Evolutionary conservation across 2,888 invertebrate species (phyloP).

Genomic region (Podotricha telesiphe): DNA sequence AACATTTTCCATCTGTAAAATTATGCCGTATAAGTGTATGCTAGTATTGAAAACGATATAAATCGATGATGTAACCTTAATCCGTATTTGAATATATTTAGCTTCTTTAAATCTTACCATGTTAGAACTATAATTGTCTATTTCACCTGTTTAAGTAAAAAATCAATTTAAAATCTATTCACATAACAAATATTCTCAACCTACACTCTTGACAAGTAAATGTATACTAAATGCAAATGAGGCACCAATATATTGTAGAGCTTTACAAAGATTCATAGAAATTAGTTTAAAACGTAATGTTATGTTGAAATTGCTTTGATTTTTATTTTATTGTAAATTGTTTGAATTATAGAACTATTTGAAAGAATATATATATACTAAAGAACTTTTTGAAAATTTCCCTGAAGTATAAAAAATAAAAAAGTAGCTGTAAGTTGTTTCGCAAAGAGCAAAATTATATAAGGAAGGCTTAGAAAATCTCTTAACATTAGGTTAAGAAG

Average conservation of each 20-base stretch:
- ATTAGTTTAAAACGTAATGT: neutral
- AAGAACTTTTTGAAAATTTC: too few species aligned
- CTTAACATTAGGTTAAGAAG: too few species aligned
- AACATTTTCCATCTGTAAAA: too few species aligned
- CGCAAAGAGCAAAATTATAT: too few species aligned
- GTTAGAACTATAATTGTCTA: neutral
- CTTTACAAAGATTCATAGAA: slow-evolving; percentile 2
- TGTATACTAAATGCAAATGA: slow-evolving; percentile 39
- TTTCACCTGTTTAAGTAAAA: slow-evolving; percentile 2
- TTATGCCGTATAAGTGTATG: too few species aligned
- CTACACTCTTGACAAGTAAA: slow-evolving; percentile 34
- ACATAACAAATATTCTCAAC: slow-evolving; percentile 30
- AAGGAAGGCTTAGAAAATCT: too few species aligned
- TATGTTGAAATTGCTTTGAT: neutral
- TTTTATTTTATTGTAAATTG: too few species aligned
- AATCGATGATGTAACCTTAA: slow-evolving; percentile 1
- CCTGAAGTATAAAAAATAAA: too few species aligned
- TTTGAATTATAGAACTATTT: too few species aligned
- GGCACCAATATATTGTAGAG: slow-evolving; percentile 26
- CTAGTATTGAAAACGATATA: too few species aligned
- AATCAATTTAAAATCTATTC: neutral
- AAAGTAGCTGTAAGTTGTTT: too few species aligned
- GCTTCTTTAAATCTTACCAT: neutral
- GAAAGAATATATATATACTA: too few species aligned
- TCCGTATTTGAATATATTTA: neutral